Percentiles rank a stretch among this genome's conserved stretches.
Conservation (phyloP, 2,113 vertebrate species). For the Cairina moschata region DNA sequence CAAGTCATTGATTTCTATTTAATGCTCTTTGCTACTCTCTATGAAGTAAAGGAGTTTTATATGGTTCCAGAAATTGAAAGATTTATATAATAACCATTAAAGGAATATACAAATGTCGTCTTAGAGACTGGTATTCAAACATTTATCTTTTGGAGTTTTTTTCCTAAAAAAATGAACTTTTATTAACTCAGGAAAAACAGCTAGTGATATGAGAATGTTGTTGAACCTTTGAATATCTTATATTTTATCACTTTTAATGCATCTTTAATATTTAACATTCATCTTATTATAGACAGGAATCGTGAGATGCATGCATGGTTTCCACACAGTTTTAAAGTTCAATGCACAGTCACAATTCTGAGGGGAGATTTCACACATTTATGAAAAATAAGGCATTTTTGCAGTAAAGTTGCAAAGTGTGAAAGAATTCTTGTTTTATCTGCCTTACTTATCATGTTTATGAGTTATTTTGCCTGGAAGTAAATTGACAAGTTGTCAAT, state of each 20-base stretch:
- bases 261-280: constrained; percentile 83
- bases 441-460: constrained; percentile 85
- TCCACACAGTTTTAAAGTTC: constrained; percentile 83
- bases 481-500: constrained; percentile 90
- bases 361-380: constrained; percentile 84
- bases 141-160: constrained; percentile 64
- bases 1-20: constrained; percentile 58
- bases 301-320: constrained; percentile 71
- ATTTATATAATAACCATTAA: constrained; percentile 65
- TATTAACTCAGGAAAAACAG: constrained; percentile 73
- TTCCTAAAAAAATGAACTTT: constrained; percentile 69
- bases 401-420: constrained; percentile 85
- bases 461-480: constrained; percentile 87
- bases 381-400: constrained; percentile 82
- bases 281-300: constrained; percentile 77
- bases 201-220: constrained; percentile 55
- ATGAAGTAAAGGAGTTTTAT: constrained; percentile 10
- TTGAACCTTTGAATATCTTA: constrained; percentile 74
- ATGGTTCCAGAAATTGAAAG: constrained; percentile 33
- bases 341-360: constrained; percentile 83
- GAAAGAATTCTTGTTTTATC: constrained; percentile 86
- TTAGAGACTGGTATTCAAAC: constrained; percentile 66
- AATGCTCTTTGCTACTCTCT: constrained; percentile 23
- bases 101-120: constrained; percentile 50
- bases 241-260: constrained; percentile 79